Conservation (phyloP, 1,140 invertebrate species). For the Bombus cullumanus region DNA sequence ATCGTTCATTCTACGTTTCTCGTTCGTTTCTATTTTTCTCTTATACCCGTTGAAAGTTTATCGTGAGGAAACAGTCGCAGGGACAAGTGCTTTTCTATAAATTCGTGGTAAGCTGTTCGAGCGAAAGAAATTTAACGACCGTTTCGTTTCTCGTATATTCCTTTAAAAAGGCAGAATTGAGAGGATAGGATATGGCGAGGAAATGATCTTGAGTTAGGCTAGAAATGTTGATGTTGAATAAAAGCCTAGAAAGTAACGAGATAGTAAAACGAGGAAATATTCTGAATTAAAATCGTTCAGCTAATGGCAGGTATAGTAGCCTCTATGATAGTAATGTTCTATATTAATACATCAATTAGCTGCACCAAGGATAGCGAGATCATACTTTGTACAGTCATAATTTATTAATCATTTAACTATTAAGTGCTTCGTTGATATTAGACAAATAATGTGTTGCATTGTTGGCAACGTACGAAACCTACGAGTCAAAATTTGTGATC, state of each 20-base stretch:
- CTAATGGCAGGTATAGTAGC: background rate
- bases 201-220: background rate
- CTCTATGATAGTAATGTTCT: background rate
- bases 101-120: background rate
- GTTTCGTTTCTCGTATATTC: constrained; percentile 27
- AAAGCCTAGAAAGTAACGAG: background rate
- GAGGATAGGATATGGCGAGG: background rate
- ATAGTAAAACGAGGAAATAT: background rate
- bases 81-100: constrained; percentile 11
- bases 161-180: background rate
- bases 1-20: background rate
- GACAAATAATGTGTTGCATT: too few species aligned
- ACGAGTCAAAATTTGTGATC: too few species aligned
- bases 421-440: too few species aligned
- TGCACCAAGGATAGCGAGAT: background rate
- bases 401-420: too few species aligned
- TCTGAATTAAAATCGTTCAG: background rate
- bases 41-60: background rate
- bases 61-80: background rate
- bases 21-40: background rate
- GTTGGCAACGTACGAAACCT: too few species aligned
- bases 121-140: constrained; percentile 40
- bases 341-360: background rate
- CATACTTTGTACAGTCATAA: background rate
- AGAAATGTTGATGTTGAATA: background rate